A percentile compares a stretch with the other conserved stretches of the same genome.
Evolutionary conservation across 1,140 invertebrate genomes (phyloP).

Genomic region (Bombyx mandarina): DNA sequence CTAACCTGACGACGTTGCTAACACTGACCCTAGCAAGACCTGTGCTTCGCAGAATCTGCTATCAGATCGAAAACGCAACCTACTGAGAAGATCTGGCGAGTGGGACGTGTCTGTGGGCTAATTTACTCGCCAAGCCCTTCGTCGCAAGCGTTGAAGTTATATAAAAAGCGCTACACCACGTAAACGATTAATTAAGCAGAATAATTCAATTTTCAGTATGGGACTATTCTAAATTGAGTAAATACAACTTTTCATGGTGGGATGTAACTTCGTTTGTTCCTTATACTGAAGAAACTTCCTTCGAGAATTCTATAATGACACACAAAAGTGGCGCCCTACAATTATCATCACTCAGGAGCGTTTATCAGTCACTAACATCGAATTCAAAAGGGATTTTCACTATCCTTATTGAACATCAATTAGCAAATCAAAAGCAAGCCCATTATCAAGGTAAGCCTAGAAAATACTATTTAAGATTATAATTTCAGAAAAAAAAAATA

Average conservation of each 20-base stretch:
- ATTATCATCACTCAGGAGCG: constrained; percentile 88
- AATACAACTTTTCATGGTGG: constrained; percentile 91
- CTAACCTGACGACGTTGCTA: too few relatives aligned
- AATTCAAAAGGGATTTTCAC: constrained; percentile 92
- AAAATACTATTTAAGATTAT: too few relatives aligned
- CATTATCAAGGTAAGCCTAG: constrained; percentile 79
- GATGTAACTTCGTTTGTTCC: constrained; percentile 88
- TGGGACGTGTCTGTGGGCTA: too few relatives aligned
- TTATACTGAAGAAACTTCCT: constrained; percentile 90
- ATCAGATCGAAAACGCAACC: too few relatives aligned
- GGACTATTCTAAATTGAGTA: constrained; percentile 86
- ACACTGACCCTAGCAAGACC: too few relatives aligned
- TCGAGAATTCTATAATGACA: constrained; percentile 87
- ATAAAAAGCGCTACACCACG: too few relatives aligned
- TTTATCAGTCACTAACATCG: constrained; percentile 88
- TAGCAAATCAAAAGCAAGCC: constrained; percentile 78
- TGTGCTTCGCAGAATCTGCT: too few relatives aligned
- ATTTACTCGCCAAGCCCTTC: too few relatives aligned
- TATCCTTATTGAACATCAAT: constrained; percentile 84
- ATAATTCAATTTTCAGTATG: constrained; percentile 77
- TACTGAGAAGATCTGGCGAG: too few relatives aligned
- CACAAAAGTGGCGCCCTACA: constrained; percentile 84
- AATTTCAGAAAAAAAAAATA: too few relatives aligned
- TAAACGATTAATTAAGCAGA: too few relatives aligned
- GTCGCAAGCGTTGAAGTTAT: too few relatives aligned